Percentiles rank a stretch among this genome's conserved stretches.
Conservation (phyloP, 2,797 vertebrate genomes). For the Notolepis coatsorum region DNA sequence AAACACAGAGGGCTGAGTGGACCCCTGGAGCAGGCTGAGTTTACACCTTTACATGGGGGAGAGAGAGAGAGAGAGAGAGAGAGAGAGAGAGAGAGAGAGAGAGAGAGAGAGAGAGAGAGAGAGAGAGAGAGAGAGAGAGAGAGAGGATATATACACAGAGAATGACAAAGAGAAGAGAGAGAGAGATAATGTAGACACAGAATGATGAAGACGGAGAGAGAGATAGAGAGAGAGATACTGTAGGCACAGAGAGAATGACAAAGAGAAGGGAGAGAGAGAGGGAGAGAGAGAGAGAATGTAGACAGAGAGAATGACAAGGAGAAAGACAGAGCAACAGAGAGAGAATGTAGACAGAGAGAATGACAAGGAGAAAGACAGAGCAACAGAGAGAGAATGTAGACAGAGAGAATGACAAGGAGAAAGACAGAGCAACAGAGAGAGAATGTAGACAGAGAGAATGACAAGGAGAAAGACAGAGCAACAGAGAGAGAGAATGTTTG, state of each 20-base stretch:
- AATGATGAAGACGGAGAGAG: background rate
- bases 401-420: no score
- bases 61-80: background rate
- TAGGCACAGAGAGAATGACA: no score
- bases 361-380: background rate
- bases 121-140: background rate
- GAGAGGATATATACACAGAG: no score
- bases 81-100: background rate
- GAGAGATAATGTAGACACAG: background rate
- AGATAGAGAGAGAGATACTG: background rate
- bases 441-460: no score
- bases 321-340: no score
- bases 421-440: no score
- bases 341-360: background rate
- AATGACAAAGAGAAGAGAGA: no score
- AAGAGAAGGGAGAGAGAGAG: background rate
- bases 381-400: no score
- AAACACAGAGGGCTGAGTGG: slow-evolving; percentile 15
- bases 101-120: background rate
- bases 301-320: no score
- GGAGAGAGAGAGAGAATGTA: background rate
- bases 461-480: no score
- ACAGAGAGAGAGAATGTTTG: background rate
- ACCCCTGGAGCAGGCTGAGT: slow-evolving; percentile 11
- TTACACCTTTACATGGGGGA: slow-evolving; percentile 3